Evolutionary conservation across 2,797 vertebrate genomes (phyloP).

Genomic region (Mormyrus proboscirostris): DNA sequence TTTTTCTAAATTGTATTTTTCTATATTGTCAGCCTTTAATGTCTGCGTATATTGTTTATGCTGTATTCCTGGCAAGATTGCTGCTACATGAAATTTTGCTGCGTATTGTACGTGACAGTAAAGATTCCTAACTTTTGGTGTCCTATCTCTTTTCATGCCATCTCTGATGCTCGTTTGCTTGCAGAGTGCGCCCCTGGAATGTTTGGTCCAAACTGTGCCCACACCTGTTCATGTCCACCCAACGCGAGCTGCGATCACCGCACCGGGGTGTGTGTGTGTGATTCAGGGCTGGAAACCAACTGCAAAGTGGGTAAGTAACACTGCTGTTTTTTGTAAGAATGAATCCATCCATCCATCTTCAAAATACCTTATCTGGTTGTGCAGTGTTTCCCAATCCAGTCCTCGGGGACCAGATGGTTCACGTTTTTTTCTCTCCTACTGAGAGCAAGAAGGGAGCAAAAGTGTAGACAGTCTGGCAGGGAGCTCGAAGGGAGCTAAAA

Average conservation of each 20-base stretch:
- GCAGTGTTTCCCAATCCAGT: not conserved
- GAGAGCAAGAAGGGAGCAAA: not conserved
- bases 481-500: not conserved
- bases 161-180: not conserved
- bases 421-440: not conserved
- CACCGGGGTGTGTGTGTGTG: conserved; percentile 63
- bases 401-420: not conserved
- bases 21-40: not conserved
- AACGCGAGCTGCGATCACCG: conserved; percentile 58
- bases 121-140: not conserved
- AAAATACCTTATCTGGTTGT: not conserved
- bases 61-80: not conserved
- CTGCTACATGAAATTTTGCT: not conserved
- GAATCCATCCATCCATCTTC: not conserved
- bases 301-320: conserved; percentile 54
- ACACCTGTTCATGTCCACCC: conserved; percentile 60
- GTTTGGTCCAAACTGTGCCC: conserved; percentile 63
- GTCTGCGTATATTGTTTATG: not conserved
- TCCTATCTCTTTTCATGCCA: not conserved
- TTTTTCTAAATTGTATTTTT: not conserved
- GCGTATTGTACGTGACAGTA: not conserved
- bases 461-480: not conserved
- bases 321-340: not conserved
- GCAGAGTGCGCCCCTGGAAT: conserved; percentile 61
- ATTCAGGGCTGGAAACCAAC: conserved; percentile 39